Base-by-base conservation (phyloP, 2,797 vertebrate species). In the Pangasius mekongensis region DNA sequence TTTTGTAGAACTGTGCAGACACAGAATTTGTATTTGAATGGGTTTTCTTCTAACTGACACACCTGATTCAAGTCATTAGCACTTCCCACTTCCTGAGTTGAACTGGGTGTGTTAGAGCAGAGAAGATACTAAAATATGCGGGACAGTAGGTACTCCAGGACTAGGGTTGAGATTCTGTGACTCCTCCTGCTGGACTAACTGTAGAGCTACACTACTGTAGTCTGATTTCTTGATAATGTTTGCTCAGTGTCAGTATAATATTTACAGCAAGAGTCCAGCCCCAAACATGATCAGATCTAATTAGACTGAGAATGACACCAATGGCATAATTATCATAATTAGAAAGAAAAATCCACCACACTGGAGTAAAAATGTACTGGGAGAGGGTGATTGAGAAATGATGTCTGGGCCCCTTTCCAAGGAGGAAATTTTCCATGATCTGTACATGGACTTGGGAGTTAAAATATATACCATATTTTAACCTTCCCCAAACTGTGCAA, bases 131-230 rank as follows among this genome's bases (percentile, higher is more conserved):
- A 36, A 20, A 30, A 54, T 78, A 30, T 33, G 76, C 7, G 30
- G 76, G 4, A 77, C 13, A 74, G 71, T 74, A 22, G 10, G 13
- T 49, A 52, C 5, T 27, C 39, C 71, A 47, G 39, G 22, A 47
- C 71, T 11, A 52, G 74, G 27, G 13, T 30, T 30, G 14, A 27
- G 14, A 30, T 3, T 1, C 47, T 52, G 27, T 77, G 76, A 78
- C n/a, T 7, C 81, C 81, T 56, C 87, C 87, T 84, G 58, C 80
- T 87, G 87, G 80, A 71, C 30, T 66, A 36, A 60, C 56, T 52
- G 22, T 43, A 74, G 69, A 30, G 33, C 11, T 87, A 76, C n/a
- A 54, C 16, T 33, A 1, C 6, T 78, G 71, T 9, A 77, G 7
- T 77, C 2, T 0, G 13, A 20, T 80, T 58, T 36, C 36, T 24